phyloP scores from a whole-genome alignment of 2,113 vertebrate genomes.

The Cyphotilapia sp. region DNA sequence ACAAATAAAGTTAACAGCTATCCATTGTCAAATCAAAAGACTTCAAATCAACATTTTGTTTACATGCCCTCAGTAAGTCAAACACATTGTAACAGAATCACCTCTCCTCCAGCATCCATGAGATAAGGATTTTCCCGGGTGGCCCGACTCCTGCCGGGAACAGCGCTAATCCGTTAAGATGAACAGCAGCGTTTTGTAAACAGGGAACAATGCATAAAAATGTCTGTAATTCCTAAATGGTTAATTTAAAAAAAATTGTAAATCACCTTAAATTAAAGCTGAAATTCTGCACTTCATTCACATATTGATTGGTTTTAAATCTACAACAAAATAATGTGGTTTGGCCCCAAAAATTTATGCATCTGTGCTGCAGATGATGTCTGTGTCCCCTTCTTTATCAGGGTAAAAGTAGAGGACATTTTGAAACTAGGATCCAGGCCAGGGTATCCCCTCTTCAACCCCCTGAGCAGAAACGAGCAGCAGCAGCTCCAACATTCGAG shows the following conservation, averaged over 20 bases:
- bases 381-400: background rate
- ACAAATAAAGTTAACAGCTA: background rate
- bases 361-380: background rate
- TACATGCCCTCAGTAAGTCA: slow-evolving; percentile 15
- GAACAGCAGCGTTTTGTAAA: background rate
- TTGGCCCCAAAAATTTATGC: rapidly evolving
- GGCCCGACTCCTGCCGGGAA: background rate
- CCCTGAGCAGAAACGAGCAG: background rate
- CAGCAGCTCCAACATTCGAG: background rate
- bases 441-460: background rate
- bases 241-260: rapidly evolving
- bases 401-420: background rate
- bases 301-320: background rate
- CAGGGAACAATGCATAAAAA: background rate
- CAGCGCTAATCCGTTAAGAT: background rate
- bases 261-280: background rate
- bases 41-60: slow-evolving; percentile 17
- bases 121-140: slow-evolving; percentile 6
- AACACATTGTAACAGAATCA: slow-evolving; percentile 3
- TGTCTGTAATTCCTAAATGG: background rate
- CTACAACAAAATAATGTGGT: background rate
- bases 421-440: background rate
- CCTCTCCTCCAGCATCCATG: background rate
- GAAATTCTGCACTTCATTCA: background rate
- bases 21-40: background rate